Percentiles rank a stretch among this genome's conserved stretches.
Conservation (phyloP, 2,888 invertebrate genomes). For the Panzeria rudis region DNA sequence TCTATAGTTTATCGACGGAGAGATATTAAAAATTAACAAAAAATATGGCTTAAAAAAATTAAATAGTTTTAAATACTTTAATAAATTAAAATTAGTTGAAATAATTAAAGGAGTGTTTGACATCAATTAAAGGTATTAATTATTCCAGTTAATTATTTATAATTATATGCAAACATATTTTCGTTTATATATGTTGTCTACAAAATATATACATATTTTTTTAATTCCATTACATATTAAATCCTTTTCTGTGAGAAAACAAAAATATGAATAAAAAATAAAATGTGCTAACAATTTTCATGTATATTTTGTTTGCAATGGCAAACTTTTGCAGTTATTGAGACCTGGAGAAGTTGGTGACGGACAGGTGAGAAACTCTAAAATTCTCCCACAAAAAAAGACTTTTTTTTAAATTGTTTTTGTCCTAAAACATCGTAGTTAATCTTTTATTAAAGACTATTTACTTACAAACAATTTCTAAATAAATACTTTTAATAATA, state of each 20-base stretch:
- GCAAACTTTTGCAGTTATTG: constrained; percentile 84
- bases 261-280: constrained; percentile 73
- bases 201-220: background rate
- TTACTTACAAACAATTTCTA: constrained; percentile 2
- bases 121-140: constrained; percentile 3
- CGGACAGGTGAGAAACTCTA: constrained; percentile 86
- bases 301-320: constrained; percentile 65
- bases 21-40: background rate
- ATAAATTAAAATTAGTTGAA: background rate
- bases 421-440: constrained; percentile 31
- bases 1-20: background rate
- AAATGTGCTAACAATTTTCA: constrained; percentile 48
- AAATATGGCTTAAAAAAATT: background rate
- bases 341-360: constrained; percentile 91
- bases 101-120: constrained; percentile 10
- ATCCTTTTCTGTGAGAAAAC: constrained; percentile 13
- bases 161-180: background rate
- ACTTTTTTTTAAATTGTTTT: constrained; percentile 7
- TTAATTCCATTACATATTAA: constrained; percentile 37
- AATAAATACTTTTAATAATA: background rate
- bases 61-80: background rate
- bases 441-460: constrained; percentile 15
- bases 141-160: background rate
- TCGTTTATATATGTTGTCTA: too few relatives aligned
- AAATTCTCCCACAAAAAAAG: constrained; percentile 78